phyloP scores from a whole-genome alignment of 1,140 invertebrate species.

The Aethina tumida region DNA sequence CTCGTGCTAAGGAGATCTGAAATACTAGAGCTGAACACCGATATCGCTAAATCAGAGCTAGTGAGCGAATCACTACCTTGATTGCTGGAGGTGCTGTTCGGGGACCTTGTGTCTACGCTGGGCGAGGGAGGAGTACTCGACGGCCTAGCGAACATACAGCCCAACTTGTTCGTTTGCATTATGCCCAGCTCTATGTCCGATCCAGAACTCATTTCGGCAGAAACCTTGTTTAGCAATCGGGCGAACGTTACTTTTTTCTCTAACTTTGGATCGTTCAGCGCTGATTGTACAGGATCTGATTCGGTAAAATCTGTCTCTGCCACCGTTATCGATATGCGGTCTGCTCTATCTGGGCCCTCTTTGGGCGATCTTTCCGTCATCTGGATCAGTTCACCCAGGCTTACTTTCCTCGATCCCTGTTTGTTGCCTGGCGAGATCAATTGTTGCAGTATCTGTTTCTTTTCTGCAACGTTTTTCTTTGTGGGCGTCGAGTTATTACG shows the following conservation, averaged over 20 bases:
- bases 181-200: constrained; percentile 52
- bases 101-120: constrained; percentile 45
- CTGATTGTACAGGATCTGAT: constrained; percentile 39
- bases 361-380: constrained; percentile 48
- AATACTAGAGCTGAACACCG: constrained; percentile 32
- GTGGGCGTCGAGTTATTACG: constrained; percentile 61
- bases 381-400: constrained; percentile 56
- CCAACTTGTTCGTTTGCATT: constrained; percentile 31
- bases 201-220: constrained; percentile 60
- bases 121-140: constrained; percentile 42
- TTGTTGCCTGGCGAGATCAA: constrained; percentile 45
- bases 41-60: constrained; percentile 48
- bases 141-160: constrained; percentile 34
- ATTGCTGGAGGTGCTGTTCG: constrained; percentile 53
- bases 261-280: constrained; percentile 50
- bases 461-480: constrained; percentile 58
- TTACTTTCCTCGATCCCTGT: constrained; percentile 45
- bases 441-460: constrained; percentile 64
- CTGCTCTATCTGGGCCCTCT: constrained; percentile 15
- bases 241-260: constrained; percentile 71
- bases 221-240: constrained; percentile 58
- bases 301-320: constrained; percentile 48
- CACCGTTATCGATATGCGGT: constrained; percentile 15
- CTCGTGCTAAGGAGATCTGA: constrained; percentile 29
- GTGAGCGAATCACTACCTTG: constrained; percentile 61